A percentile compares a stretch with the other conserved stretches of the same genome.
Conservation (phyloP, 2,888 invertebrate species). For the Eulithis prunata region DNA sequence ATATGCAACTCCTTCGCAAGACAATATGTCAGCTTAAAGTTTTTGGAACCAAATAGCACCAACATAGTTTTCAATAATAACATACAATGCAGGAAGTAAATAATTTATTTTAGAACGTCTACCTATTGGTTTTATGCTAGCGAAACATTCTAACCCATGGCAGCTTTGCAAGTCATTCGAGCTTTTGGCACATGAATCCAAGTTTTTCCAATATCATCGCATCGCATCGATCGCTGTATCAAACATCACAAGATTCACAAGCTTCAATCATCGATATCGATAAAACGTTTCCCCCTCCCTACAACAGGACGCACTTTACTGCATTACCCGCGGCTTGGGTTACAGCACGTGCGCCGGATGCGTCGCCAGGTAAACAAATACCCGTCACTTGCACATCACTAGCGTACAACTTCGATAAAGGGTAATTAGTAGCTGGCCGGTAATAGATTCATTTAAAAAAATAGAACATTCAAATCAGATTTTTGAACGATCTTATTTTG, state of each 20-base stretch:
- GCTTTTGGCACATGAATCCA: too few relatives aligned
- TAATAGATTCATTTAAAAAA: slow-evolving; percentile 18
- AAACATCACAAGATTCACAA: not conserved
- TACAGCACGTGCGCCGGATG: slow-evolving; percentile 81
- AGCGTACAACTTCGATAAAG: slow-evolving; percentile 32
- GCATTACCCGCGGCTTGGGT: slow-evolving; percentile 69
- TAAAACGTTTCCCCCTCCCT: slow-evolving; percentile 38
- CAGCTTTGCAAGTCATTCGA: too few relatives aligned
- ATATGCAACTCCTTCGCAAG: too few relatives aligned
- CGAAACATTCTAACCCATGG: too few relatives aligned
- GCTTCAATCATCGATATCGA: slow-evolving; percentile 15
- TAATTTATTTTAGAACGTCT: too few relatives aligned
- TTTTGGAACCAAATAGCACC: too few relatives aligned
- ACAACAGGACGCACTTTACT: slow-evolving; percentile 52
- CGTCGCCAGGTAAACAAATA: slow-evolving; percentile 82
- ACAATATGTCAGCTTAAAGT: too few relatives aligned
- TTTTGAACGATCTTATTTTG: not conserved
- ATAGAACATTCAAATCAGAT: slow-evolving; percentile 14
- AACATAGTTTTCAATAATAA: too few relatives aligned
- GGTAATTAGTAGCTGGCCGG: slow-evolving; percentile 27
- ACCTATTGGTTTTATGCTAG: too few relatives aligned
- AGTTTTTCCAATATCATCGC: too few relatives aligned
- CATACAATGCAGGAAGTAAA: too few relatives aligned
- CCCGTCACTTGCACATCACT: slow-evolving; percentile 51
- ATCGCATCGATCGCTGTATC: too few relatives aligned